Conservation (phyloP, 2,797 vertebrate genomes). For the Gymnoscopelus braueri region DNA sequence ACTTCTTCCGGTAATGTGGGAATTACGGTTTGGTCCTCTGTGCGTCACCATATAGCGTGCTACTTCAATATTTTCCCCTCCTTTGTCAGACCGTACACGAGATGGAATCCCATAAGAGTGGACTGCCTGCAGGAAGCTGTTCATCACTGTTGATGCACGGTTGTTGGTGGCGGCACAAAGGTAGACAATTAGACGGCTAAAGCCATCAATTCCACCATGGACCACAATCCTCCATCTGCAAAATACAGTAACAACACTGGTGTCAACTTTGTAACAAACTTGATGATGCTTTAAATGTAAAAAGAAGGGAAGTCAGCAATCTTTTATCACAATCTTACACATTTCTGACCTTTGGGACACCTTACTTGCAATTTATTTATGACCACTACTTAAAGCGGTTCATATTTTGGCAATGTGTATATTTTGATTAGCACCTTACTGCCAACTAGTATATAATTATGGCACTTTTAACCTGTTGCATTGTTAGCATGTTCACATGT, state of each 20-base stretch:
- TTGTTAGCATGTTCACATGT: too few species aligned
- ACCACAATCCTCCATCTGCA: constrained; percentile 1
- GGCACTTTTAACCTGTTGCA: too few species aligned
- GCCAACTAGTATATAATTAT: too few species aligned
- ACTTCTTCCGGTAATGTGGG: constrained; percentile 6
- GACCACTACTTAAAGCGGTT: too few species aligned
- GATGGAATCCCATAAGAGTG: constrained; percentile 9
- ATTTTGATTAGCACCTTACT: too few species aligned
- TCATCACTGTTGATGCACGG: constrained; percentile 12
- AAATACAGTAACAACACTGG: background rate
- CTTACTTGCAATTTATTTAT: too few species aligned
- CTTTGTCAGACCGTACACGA: constrained; percentile 9
- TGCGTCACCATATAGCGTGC: constrained; percentile 16
- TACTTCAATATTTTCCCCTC: constrained; percentile 9
- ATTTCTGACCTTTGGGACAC: too few species aligned
- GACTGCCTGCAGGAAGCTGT: constrained; percentile 8
- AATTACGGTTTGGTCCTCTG: background rate
- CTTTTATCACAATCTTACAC: too few species aligned
- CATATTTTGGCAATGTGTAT: too few species aligned
- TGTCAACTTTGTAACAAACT: too few species aligned
- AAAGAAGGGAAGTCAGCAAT: too few species aligned
- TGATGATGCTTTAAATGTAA: too few species aligned
- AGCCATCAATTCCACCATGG: constrained; percentile 10
- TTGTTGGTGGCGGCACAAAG: constrained; percentile 5
- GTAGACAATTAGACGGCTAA: constrained; percentile 15